These are phyloP conservation scores for Ceyx melanurus DNA, from an alignment of 2,113 vertebrate species.

Conservation along the genomic window DNA sequence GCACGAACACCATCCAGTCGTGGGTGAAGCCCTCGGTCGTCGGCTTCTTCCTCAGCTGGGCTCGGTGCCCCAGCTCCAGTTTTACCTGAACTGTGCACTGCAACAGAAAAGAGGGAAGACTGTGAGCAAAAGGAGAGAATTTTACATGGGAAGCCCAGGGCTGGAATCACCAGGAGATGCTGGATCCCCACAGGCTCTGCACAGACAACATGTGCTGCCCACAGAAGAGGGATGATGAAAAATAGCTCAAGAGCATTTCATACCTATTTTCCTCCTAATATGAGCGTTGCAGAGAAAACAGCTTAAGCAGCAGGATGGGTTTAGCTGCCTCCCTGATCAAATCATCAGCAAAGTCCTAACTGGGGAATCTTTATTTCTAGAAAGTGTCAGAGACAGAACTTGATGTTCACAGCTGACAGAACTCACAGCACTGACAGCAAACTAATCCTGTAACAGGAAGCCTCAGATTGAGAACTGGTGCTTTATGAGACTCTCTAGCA, in stretches of 20 bases:
- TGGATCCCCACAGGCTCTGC: neutral
- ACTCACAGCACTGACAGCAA: slow-evolving; percentile 28
- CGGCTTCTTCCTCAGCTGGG: slow-evolving; percentile 94
- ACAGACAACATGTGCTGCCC: neutral
- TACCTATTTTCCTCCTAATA: neutral
- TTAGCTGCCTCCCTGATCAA: slow-evolving; percentile 9
- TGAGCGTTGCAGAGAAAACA: neutral
- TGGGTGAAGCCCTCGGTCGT: slow-evolving; percentile 98
- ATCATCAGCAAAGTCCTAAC: slow-evolving; percentile 39
- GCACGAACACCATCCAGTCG: slow-evolving; percentile 99
- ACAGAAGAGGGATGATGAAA: neutral
- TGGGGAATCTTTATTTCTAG: slow-evolving; percentile 47
- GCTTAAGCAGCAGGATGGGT: neutral
- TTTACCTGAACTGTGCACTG: slow-evolving; percentile 99
- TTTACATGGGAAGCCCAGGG: accelerated
- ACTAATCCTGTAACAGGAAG: neutral
- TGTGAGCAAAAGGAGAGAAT: neutral
- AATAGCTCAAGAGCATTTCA: neutral
- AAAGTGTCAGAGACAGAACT: slow-evolving; percentile 33
- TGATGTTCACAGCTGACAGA: slow-evolving; percentile 36
- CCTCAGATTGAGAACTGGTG: neutral
- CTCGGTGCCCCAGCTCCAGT: slow-evolving; percentile 96
- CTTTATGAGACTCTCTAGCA: neutral
- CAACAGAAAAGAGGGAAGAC: neutral
- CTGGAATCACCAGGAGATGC: neutral